Conservation (phyloP, 35 echinoderm and acorn worm species). For the Ptychodera flava region DNA sequence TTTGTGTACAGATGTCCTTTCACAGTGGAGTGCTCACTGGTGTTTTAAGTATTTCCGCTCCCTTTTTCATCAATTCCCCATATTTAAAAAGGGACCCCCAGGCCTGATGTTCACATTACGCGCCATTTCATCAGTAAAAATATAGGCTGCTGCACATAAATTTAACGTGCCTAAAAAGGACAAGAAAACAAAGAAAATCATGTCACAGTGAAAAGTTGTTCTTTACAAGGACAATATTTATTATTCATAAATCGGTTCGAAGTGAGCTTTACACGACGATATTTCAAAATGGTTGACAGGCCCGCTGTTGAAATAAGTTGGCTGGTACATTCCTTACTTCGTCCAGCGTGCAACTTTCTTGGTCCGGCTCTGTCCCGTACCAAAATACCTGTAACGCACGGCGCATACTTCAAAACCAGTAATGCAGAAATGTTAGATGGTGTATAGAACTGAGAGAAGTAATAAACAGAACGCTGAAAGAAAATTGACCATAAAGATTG, state of each 20-base stretch:
- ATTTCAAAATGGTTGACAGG: background rate
- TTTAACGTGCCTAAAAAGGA: background rate
- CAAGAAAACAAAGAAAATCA: background rate
- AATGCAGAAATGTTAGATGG: background rate
- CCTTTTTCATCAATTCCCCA: background rate
- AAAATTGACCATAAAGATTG: background rate
- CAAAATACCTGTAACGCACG: background rate
- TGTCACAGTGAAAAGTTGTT: background rate
- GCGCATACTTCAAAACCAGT: background rate
- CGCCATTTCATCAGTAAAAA: background rate
- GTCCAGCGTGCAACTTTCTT: background rate
- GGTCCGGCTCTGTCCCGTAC: background rate
- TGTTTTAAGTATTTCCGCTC: background rate
- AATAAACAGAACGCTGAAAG: background rate
- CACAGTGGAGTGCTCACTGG: background rate
- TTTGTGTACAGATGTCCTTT: constrained; percentile 1
- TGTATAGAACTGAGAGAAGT: background rate
- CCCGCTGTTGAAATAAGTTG: background rate
- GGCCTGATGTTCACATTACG: background rate
- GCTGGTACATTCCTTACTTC: background rate
- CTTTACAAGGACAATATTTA: background rate
- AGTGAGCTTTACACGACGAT: background rate
- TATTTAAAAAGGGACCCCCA: background rate
- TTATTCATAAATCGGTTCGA: background rate
- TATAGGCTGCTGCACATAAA: background rate